Evolutionary conservation across 2,888 invertebrate genomes (phyloP), one percentile per base, ranked within the genome.

Genomic region (Caenorhabditis sp.): DNA sequence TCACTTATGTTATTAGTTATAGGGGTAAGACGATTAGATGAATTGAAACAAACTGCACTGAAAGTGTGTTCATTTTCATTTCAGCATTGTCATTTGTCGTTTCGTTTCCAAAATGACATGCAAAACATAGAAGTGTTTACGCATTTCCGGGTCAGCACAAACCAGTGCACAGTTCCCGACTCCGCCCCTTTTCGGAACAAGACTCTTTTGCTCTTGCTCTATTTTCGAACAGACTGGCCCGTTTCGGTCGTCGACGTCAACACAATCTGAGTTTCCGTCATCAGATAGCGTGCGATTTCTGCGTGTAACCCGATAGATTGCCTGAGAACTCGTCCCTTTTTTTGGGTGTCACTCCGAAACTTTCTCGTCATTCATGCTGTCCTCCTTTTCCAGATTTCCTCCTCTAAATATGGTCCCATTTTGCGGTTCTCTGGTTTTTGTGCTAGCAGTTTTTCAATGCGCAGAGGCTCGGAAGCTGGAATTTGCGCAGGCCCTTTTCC

Each of bases 401-500:
- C 52, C 6, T 35, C 32, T 8, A 13, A 41, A 66, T 66, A 45
- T 20, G 17, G 8, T 41, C 41, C 8, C 17, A n/a, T 7, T 41
- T 8, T n/a, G 24, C 7, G 46, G 20, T 30, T 35, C n/a, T 8
- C 27, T 59, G 27, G n/a, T 45, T 5, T 11, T 59, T 13, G 22
- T 53, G 3, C 22, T 71, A 15, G 9, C 45, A 8, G n/a, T 58
- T 8, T n/a, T 43, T 13, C 22, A 27, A 2, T 17, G 11, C 45
- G 11, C 22, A n/a, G 70, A 52, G 11, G 41, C 39, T n/a, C 52
- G 58, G 41, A 62, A 78, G 26, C 45, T 85, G 30, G 76, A 76
- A 24, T 86, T 84, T 50, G 87, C 85, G 8, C 87, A 86, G 46
- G 82, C 86, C 93, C 88, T 95, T 43, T 96, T 91, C 89, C 92